Percentiles rank a stretch among this genome's conserved stretches.
phyloP scores from a whole-genome alignment of 2,888 invertebrate species.

The Sphaerophoria rueppellii region DNA sequence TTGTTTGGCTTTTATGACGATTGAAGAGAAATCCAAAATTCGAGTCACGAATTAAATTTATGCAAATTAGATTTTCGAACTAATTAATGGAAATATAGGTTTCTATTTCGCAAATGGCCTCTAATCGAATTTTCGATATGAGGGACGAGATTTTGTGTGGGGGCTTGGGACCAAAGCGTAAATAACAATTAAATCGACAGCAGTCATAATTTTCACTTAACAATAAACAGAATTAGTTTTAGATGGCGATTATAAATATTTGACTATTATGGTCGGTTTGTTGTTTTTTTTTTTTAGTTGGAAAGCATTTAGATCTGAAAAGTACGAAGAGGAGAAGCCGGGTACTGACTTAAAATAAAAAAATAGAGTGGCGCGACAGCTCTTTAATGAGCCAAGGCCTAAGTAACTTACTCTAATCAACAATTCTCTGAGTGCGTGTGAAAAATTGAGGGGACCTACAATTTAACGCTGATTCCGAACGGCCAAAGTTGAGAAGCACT shows the following conservation, averaged over 20 bases:
- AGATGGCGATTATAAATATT: slow-evolving; percentile 15
- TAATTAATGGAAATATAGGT: slow-evolving; percentile 33
- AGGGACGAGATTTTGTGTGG: background rate
- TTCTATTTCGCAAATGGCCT: slow-evolving; percentile 9
- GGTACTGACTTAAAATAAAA: no score
- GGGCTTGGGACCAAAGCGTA: background rate
- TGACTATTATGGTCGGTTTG: background rate
- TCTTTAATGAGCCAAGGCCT: no score
- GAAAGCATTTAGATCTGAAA: background rate
- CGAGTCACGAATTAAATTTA: slow-evolving; percentile 37
- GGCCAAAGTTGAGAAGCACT: no score
- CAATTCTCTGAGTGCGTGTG: no score
- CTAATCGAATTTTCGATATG: background rate
- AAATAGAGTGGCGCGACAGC: no score
- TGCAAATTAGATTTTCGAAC: slow-evolving; percentile 20
- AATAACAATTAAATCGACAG: slow-evolving; percentile 1
- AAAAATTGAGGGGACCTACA: no score
- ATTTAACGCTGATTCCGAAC: no score
- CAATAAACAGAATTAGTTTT: slow-evolving; percentile 6
- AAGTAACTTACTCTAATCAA: no score
- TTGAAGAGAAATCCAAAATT: slow-evolving; percentile 4
- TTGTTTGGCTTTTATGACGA: background rate
- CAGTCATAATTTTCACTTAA: slow-evolving; percentile 16
- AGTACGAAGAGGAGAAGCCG: no score
- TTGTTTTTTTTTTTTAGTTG: background rate